Conservation (phyloP, 2,113 vertebrate genomes). For the Protobothrops mucrosquamatus region DNA sequence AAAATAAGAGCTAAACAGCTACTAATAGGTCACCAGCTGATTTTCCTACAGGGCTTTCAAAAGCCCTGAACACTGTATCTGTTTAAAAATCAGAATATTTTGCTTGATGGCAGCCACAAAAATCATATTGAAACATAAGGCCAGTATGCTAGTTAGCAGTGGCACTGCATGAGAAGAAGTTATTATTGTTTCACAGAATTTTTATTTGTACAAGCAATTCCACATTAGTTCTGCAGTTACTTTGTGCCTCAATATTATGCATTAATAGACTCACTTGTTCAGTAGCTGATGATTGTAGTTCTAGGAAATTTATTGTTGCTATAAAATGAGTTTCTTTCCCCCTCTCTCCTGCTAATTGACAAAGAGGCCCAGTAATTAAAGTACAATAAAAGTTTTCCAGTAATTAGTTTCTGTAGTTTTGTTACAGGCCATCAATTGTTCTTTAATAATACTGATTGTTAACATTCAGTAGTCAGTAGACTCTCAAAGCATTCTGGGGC, state of each 20-base stretch:
- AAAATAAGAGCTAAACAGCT: neutral
- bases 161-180: neutral
- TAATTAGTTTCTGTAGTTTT: constrained; percentile 80
- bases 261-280: constrained; percentile 63
- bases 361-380: constrained; percentile 82
- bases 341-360: constrained; percentile 74
- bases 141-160: neutral
- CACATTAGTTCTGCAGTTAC: constrained; percentile 52
- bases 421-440: constrained; percentile 85
- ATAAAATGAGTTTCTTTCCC: constrained; percentile 68
- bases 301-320: constrained; percentile 67
- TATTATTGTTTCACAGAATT: constrained; percentile 45
- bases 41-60: neutral
- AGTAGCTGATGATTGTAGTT: constrained; percentile 57
- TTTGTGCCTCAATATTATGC: constrained; percentile 57
- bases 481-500: constrained; percentile 76
- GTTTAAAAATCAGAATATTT: neutral
- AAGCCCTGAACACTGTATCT: neutral
- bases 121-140: constrained; percentile 30
- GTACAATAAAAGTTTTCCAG: constrained; percentile 70
- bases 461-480: constrained; percentile 73
- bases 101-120: constrained; percentile 18
- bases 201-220: constrained; percentile 43
- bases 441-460: constrained; percentile 81
- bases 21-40: neutral